phyloP scores from a whole-genome alignment of 2,113 vertebrate genomes.

The Thryonomys swinderianus region DNA sequence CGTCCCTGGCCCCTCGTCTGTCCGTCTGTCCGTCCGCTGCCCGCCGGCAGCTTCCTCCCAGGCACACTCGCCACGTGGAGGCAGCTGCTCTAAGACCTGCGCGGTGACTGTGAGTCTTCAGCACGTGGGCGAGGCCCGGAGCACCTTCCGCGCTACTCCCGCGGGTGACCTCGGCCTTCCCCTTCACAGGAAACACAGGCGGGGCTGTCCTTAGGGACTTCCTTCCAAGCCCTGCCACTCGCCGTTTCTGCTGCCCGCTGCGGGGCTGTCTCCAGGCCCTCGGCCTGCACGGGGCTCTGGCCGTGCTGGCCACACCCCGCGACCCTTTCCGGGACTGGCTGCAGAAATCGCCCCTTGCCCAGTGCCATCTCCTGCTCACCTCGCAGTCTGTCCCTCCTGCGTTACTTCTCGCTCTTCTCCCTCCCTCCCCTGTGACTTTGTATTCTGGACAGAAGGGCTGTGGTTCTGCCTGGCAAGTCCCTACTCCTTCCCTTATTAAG shows the following conservation, averaged over 20 bases:
- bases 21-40: too few species aligned
- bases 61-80: background rate
- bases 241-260: background rate
- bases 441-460: background rate
- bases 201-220: background rate
- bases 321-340: background rate
- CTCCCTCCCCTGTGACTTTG: background rate
- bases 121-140: background rate
- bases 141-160: background rate
- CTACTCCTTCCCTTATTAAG: background rate
- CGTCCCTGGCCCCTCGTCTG: background rate
- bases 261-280: too few species aligned
- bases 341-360: background rate
- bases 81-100: background rate
- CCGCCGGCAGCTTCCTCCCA: background rate
- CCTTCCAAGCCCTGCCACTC: background rate
- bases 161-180: background rate
- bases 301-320: background rate
- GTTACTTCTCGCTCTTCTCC: background rate
- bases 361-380: background rate
- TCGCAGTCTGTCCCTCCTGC: too few species aligned
- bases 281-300: background rate
- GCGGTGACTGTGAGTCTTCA: background rate
- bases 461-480: background rate
- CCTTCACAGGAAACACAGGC: background rate